These are phyloP conservation scores for Dysmachus trigonus DNA, from an alignment of 2,888 invertebrate species.

Conservation along the genomic window DNA sequence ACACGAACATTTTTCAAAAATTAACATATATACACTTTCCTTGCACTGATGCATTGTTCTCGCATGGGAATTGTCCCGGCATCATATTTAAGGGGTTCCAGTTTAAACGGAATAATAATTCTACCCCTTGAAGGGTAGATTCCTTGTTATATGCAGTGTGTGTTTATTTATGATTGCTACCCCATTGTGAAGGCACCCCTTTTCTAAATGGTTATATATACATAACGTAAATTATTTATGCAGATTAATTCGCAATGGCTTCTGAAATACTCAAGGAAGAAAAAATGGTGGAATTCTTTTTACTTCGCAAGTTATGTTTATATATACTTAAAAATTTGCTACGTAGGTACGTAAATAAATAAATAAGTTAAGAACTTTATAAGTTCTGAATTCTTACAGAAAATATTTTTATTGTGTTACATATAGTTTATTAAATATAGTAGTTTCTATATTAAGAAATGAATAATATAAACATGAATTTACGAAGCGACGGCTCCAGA, in stretches of 20 bases:
- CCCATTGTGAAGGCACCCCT: background rate
- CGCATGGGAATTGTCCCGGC: background rate
- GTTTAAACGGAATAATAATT: background rate
- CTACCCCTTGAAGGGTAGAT: background rate
- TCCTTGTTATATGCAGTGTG: background rate
- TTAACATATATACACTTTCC: background rate
- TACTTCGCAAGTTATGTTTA: background rate
- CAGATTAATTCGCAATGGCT: conserved; percentile 7
- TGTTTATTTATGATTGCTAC: background rate
- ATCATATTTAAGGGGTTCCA: background rate
- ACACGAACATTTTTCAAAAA: background rate
- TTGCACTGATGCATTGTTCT: background rate
- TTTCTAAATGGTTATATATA: background rate
- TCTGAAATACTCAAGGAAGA: background rate
- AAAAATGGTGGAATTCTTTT: background rate
- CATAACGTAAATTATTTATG: conserved; percentile 10
- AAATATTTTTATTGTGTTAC: no score
- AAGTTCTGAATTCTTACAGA: no score
- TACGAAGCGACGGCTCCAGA: no score
- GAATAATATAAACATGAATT: no score
- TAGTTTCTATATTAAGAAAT: no score
- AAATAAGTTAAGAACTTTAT: no score
- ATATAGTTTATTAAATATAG: no score
- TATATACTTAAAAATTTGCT: no score
- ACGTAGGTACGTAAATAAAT: background rate